Evolutionary conservation across 2,797 vertebrate genomes (phyloP), one percentile per base, ranked within the genome.

Genomic region (Malurus splendens): DNA sequence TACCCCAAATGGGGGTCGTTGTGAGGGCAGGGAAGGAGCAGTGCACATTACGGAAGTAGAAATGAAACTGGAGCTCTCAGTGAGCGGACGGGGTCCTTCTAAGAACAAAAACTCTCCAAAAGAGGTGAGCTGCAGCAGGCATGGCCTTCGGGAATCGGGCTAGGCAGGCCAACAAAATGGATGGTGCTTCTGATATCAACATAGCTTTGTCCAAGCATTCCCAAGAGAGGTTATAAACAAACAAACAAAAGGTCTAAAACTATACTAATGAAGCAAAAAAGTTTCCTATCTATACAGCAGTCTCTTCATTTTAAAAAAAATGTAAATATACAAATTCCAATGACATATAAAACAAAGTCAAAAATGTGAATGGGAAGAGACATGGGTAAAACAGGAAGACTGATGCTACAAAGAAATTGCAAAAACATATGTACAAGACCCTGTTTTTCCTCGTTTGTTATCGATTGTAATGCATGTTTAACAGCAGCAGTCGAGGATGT

Each of bases 401-500:
- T 97, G 98, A 99, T 99, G 99, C 98, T 99, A 99, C 98, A 98
- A 99, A 99, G 96, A 98, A 99, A 98, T 98, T 98, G 96, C 97
- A 98, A 98, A 97, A 98, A 98, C 95, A 88, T 99, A 99, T 99
- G 98, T 99, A 99, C 99, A 98, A 98, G 98, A 99, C 99, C 99
- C 99, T 99, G 99, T 99, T 99, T 98, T 98, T 98, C 98, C 98
- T 98, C 98, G 94, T 97, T 95, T 97, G 95, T 96, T 96, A 97
- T 94, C 94, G 96, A 97, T 97, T 96, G 94, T 97, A 94, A 98
- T 98, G 97, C 96, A 94, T 98, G 97, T 97, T 96, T 97, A 97
- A 97, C 97, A 98, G 96, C 96, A 97, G 97, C 97, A 97, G 93
- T 96, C 97, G 94, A 97, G 97, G 97, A 98, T 96, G 97, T 96